A percentile compares a stretch with the other conserved stretches of the same genome.
Conservation (phyloP, 1,140 invertebrate species). For the Fopius arisanus region DNA sequence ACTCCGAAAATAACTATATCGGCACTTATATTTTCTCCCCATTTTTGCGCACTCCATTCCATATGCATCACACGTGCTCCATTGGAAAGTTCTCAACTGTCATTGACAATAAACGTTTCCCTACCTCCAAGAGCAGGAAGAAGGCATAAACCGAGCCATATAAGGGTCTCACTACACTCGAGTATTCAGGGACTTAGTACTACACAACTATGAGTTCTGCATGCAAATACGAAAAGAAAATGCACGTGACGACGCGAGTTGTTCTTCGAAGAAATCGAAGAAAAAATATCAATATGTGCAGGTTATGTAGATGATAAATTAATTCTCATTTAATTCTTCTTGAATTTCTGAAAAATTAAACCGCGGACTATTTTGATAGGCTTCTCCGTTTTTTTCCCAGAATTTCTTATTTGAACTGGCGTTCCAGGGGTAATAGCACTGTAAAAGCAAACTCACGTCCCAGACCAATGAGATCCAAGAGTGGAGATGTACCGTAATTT, state of each 20-base stretch:
- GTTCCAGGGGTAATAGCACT: background rate
- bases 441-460: slow-evolving; percentile 8
- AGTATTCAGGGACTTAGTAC: background rate
- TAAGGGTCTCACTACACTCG: background rate
- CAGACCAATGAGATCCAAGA: background rate
- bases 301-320: too few species aligned
- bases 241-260: background rate
- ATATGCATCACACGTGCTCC: slow-evolving; percentile 18
- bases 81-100: slow-evolving; percentile 19
- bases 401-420: background rate
- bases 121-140: background rate
- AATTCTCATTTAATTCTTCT: too few species aligned
- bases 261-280: too few species aligned
- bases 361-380: too few species aligned
- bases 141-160: background rate
- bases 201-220: background rate
- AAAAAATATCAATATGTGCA: too few species aligned
- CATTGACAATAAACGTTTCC: background rate
- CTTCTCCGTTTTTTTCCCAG: background rate
- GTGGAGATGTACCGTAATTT: background rate
- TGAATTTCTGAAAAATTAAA: too few species aligned
- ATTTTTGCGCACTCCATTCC: background rate
- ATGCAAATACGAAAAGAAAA: slow-evolving; percentile 28
- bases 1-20: too few species aligned
- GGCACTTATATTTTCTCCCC: background rate